Evolutionary conservation across 2,113 vertebrate genomes (phyloP).

Genomic region (Sorex araneus): DNA sequence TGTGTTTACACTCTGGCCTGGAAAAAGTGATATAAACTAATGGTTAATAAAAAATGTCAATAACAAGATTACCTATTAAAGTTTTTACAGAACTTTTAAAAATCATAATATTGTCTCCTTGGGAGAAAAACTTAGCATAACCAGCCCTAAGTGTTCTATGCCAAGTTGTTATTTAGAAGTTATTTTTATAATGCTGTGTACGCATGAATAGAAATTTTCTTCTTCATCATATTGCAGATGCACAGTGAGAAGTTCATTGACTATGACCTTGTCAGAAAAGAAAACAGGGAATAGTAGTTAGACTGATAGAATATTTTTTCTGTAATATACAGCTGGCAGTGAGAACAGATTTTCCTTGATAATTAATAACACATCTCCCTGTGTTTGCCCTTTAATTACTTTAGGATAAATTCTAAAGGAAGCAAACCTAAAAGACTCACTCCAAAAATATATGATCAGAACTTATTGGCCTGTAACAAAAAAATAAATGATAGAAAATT

Average conservation of each 20-base stretch:
- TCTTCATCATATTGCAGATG: conserved; percentile 78
- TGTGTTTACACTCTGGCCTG: too few species aligned
- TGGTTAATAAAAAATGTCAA: not conserved
- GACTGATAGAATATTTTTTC: conserved; percentile 78
- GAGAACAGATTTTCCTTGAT: conserved; percentile 76
- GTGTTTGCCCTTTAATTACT: not conserved
- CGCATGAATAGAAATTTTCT: conserved; percentile 78
- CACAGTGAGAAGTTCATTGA: conserved; percentile 81
- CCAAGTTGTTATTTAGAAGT: conserved; percentile 81
- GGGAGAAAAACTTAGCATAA: conserved; percentile 64
- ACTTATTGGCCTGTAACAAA: not conserved
- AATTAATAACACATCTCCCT: conserved; percentile 69
- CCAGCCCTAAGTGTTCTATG: conserved; percentile 56
- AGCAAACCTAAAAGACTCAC: not conserved
- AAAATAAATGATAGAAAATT: conserved; percentile 18
- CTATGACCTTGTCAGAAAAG: conserved; percentile 75
- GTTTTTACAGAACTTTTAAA: too few species aligned
- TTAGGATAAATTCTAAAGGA: conserved; percentile 52
- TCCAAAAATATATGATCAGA: conserved; percentile 49
- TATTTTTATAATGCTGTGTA: conserved; percentile 75
- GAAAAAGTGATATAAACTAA: not conserved
- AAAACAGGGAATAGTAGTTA: conserved; percentile 77
- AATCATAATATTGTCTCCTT: not conserved
- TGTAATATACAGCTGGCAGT: conserved; percentile 74
- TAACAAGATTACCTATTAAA: not conserved